phyloP scores from a whole-genome alignment of 2,888 invertebrate species.

The Pyrochroa serraticornis region DNA sequence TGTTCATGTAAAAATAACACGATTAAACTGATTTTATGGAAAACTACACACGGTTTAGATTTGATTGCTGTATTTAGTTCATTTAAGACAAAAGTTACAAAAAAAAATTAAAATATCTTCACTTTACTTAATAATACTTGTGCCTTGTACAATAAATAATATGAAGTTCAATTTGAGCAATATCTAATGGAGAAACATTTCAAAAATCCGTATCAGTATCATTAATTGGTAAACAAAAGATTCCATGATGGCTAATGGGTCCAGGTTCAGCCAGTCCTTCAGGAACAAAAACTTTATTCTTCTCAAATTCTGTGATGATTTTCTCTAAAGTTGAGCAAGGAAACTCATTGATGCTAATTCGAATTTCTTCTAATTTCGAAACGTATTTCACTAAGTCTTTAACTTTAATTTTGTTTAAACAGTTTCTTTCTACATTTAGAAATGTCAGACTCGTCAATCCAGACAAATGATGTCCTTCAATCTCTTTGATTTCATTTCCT shows the following conservation, averaged over 20 bases:
- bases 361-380: not conserved
- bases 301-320: constrained; percentile 3
- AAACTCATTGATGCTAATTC: constrained; percentile 6
- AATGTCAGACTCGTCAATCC: constrained; percentile 4
- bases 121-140: no score
- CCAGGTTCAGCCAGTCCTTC: constrained; percentile 12
- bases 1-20: no score
- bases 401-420: not conserved
- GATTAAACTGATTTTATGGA: no score
- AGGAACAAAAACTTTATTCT: constrained; percentile 1
- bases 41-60: no score
- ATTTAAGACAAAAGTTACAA: no score
- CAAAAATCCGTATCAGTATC: not conserved
- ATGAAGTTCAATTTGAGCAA: no score
- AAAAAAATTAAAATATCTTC: no score
- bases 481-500: not conserved
- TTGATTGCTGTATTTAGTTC: no score
- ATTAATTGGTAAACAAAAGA: constrained; percentile 1
- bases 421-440: constrained; percentile 6
- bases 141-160: no score
- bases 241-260: constrained; percentile 3
- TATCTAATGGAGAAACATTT: no score
- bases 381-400: not conserved
- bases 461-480: not conserved
- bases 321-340: constrained; percentile 1